Evolutionary conservation across 2,113 vertebrate genomes (phyloP).

Genomic region (Eolophus roseicapilla): DNA sequence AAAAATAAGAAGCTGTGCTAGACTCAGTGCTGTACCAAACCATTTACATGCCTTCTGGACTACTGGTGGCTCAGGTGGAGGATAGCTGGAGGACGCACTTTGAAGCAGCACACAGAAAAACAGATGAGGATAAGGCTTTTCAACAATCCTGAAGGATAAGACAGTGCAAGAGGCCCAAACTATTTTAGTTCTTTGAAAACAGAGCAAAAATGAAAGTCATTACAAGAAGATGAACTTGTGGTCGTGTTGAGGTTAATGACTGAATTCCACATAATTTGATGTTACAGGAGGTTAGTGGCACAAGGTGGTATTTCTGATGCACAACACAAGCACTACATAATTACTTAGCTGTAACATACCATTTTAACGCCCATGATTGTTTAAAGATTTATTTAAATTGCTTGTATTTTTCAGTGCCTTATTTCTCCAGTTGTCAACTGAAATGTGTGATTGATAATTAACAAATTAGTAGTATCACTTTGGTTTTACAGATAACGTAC

Average conservation of each 20-base stretch:
- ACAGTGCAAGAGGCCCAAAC: background rate
- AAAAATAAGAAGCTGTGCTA: background rate
- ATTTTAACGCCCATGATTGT: background rate
- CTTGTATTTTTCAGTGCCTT: background rate
- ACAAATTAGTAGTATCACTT: background rate
- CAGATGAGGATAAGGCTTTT: background rate
- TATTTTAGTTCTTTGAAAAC: background rate
- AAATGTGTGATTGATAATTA: background rate
- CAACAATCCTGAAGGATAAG: accelerated
- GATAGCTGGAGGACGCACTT: background rate
- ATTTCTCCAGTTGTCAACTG: background rate
- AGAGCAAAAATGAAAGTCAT: background rate
- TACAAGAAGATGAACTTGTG: background rate
- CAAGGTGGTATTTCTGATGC: background rate
- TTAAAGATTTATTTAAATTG: background rate
- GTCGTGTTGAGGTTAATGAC: background rate
- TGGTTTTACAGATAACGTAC: background rate
- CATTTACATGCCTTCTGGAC: background rate
- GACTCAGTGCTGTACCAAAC: background rate
- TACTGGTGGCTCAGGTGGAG: background rate
- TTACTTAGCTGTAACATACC: background rate
- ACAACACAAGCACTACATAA: background rate
- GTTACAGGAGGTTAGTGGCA: background rate
- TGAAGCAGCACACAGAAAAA: background rate
- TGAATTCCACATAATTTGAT: background rate